These are phyloP conservation scores for Blastobasis lacticolella DNA, from an alignment of 2,888 invertebrate species.

Conservation along the genomic window DNA sequence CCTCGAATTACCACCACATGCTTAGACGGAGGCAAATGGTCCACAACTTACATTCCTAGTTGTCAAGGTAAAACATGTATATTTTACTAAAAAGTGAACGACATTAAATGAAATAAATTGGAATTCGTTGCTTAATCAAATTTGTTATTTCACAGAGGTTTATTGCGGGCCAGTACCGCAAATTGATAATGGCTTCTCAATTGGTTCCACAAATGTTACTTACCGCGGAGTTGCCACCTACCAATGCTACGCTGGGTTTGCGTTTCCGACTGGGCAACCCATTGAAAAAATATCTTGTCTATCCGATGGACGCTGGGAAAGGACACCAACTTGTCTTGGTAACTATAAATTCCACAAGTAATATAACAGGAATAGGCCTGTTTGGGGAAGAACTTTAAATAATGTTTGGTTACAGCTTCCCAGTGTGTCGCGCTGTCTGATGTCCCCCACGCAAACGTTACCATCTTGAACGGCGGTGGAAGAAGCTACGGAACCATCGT, in stretches of 20 bases:
- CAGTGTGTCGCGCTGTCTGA: conserved; percentile 92
- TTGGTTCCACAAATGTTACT: conserved; percentile 95
- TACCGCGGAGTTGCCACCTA: conserved; percentile 95
- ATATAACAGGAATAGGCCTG: too few relatives aligned
- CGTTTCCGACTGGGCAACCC: conserved; percentile 90
- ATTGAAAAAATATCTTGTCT: conserved; percentile 92
- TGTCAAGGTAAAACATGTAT: conserved; percentile 82
- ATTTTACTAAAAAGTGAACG: too few relatives aligned
- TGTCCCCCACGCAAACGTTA: conserved; percentile 89
- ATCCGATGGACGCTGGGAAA: conserved; percentile 93
- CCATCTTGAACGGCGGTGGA: conserved; percentile 90
- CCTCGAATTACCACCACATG: conserved; percentile 89
- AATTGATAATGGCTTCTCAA: conserved; percentile 97
- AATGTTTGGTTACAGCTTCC: conserved; percentile 76
- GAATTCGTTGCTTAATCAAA: not conserved
- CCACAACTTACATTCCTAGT: conserved; percentile 90
- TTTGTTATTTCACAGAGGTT: conserved; percentile 75
- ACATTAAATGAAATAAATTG: too few relatives aligned
- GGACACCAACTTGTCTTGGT: conserved; percentile 92
- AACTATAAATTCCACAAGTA: conserved; percentile 19
- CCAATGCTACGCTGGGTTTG: conserved; percentile 97
- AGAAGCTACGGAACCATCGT: conserved; percentile 95
- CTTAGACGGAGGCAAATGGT: conserved; percentile 93
- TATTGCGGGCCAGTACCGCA: conserved; percentile 98
- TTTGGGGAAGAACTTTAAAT: conserved; percentile 1